A percentile compares a stretch with the other conserved stretches of the same genome.
Evolutionary conservation across 2,888 invertebrate species (phyloP).

Genomic region (Cryptus viduatorius): DNA sequence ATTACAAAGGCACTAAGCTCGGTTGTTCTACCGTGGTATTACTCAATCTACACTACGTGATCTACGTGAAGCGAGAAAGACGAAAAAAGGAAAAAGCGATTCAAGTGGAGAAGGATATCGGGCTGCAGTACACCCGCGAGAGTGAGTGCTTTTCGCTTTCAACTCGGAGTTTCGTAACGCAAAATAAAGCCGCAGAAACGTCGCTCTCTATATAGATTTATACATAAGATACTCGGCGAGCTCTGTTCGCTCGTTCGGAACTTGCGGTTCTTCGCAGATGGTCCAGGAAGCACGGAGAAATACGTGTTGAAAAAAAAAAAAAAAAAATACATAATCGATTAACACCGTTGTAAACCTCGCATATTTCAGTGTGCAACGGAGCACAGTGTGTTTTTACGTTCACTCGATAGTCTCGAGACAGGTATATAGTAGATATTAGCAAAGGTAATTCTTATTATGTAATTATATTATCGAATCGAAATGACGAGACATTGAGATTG

Average conservation of each 20-base stretch:
- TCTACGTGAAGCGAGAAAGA: slow-evolving; percentile 55
- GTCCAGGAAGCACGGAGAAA: slow-evolving; percentile 31
- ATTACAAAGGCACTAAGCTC: slow-evolving; percentile 58
- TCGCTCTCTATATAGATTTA: slow-evolving; percentile 16
- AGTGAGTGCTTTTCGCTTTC: slow-evolving; percentile 78
- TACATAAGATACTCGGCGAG: slow-evolving; percentile 44
- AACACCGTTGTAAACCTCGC: slow-evolving; percentile 33
- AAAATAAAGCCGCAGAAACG: slow-evolving; percentile 75
- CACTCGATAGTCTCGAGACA: too few relatives aligned
- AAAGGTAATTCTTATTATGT: too few relatives aligned
- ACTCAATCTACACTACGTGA: slow-evolving; percentile 49
- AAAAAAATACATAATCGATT: slow-evolving; percentile 48
- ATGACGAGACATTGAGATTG: too few relatives aligned
- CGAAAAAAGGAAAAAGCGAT: slow-evolving; percentile 52
- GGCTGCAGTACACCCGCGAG: slow-evolving; percentile 53
- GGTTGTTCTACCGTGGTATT: slow-evolving; percentile 34
- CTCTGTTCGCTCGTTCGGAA: slow-evolving; percentile 64
- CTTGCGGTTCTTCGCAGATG: slow-evolving; percentile 71
- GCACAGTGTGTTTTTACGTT: background rate
- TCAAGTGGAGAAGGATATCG: slow-evolving; percentile 38
- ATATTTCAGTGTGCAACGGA: too few relatives aligned
- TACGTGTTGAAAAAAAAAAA: slow-evolving; percentile 6
- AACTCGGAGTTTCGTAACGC: slow-evolving; percentile 78
- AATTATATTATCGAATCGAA: too few relatives aligned
- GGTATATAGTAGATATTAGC: too few relatives aligned